A percentile compares a stretch with the other conserved stretches of the same genome.
Evolutionary conservation across 2,113 vertebrate genomes (phyloP).

Genomic region (Mustelus asterias): DNA sequence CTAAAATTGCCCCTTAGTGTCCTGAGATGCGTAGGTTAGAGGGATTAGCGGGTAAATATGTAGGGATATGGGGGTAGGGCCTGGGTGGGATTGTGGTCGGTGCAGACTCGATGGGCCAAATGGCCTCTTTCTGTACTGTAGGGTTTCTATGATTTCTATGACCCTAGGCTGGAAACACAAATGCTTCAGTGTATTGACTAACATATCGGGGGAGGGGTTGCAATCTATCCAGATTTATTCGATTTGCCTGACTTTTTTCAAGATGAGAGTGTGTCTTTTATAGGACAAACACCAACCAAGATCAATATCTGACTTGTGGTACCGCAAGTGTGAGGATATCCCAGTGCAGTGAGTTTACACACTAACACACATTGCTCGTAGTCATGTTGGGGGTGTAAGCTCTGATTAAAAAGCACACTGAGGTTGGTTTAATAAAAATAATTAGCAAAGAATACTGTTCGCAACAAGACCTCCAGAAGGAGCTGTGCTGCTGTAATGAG

Average conservation of each 20-base stretch:
- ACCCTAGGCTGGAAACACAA: background rate
- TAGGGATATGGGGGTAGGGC: no score
- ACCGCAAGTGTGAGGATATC: background rate
- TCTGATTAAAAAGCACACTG: background rate
- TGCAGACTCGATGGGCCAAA: no score
- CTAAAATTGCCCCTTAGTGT: no score
- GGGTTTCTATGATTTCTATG: no score
- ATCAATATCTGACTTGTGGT: background rate
- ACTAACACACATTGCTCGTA: background rate
- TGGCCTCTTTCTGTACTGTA: no score
- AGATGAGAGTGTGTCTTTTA: background rate
- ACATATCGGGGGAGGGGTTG: background rate
- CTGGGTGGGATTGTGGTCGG: no score
- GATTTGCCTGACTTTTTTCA: background rate
- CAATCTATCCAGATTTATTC: background rate
- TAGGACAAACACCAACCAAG: background rate
- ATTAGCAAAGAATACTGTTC: conserved; percentile 6
- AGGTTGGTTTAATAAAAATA: conserved; percentile 9
- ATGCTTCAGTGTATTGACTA: background rate
- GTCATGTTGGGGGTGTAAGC: background rate
- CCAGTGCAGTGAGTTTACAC: background rate
- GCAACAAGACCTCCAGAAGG: background rate
- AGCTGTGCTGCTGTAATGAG: conserved; percentile 25
- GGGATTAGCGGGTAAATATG: no score
- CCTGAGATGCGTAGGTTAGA: no score